These are phyloP conservation scores for Podarcis muralis DNA, from an alignment of 2,113 vertebrate species.

Conservation along the genomic window DNA sequence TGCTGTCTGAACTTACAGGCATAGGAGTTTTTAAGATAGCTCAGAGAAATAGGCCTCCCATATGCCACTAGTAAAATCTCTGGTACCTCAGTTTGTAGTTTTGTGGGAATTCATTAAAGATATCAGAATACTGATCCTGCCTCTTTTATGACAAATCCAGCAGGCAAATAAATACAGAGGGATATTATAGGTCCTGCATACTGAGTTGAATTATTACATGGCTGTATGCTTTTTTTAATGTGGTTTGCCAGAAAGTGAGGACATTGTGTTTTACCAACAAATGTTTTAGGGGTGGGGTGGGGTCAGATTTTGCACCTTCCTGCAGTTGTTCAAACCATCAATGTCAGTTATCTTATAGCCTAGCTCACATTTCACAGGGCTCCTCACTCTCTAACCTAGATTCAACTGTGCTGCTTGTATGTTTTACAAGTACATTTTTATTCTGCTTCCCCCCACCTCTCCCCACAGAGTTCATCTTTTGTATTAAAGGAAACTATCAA, in stretches of 20 bases:
- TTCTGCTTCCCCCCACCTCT: not conserved
- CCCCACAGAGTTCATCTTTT: not conserved
- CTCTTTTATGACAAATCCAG: not conserved
- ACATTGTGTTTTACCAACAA: slow-evolving; percentile 17
- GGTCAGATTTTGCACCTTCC: slow-evolving; percentile 46
- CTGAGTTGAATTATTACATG: not conserved
- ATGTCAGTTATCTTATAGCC: slow-evolving; percentile 64
- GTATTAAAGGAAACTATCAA: not conserved
- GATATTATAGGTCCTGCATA: not conserved
- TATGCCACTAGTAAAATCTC: not conserved
- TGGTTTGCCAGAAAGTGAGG: not conserved
- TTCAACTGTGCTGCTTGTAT: slow-evolving; percentile 35
- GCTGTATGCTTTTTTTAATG: not conserved
- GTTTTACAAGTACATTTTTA: not conserved
- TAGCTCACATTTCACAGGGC: slow-evolving; percentile 61
- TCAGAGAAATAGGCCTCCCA: not conserved
- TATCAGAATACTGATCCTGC: not conserved
- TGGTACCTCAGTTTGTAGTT: not conserved
- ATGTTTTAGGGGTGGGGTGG: slow-evolving; percentile 30
- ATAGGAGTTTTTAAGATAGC: not conserved
- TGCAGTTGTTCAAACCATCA: slow-evolving; percentile 76
- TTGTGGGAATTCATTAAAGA: not conserved
- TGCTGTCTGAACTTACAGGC: not conserved
- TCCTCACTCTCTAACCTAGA: slow-evolving; percentile 41
- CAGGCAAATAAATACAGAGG: not conserved